These are phyloP conservation scores for Epicauta chinensis DNA, from an alignment of 1,140 invertebrate genomes.

Conservation along the genomic window DNA sequence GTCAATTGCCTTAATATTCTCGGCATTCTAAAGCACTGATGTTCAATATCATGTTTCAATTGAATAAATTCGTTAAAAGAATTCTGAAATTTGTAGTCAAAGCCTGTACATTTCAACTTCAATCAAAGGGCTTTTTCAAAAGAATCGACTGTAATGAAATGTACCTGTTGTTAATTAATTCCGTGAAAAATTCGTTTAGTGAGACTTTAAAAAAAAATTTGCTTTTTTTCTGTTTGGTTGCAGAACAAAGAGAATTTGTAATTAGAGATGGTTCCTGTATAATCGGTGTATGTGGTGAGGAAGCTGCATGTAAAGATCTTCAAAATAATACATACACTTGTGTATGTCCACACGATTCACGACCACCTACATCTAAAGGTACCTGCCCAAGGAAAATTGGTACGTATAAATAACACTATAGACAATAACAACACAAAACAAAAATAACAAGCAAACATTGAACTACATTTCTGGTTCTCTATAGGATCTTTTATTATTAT, in stretches of 20 bases:
- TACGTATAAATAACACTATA: constrained; percentile 24
- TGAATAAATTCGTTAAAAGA: no score
- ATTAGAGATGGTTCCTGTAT: constrained; percentile 43
- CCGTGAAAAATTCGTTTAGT: no score
- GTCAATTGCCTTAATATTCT: no score
- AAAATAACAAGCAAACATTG: background rate
- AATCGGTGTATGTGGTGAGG: constrained; percentile 51
- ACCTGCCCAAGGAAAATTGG: constrained; percentile 57
- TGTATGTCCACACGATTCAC: constrained; percentile 58
- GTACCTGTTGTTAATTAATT: no score
- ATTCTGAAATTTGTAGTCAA: no score
- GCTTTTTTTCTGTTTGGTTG: constrained; percentile 9
- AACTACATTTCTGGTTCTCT: background rate
- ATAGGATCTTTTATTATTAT: background rate
- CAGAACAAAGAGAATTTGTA: constrained; percentile 22
- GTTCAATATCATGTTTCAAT: no score
- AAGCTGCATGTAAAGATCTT: constrained; percentile 53
- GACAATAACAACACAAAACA: background rate
- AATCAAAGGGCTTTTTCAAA: no score
- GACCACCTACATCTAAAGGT: constrained; percentile 52
- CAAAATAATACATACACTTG: constrained; percentile 52
- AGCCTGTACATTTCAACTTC: no score
- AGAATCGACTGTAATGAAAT: no score
- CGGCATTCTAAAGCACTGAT: no score
- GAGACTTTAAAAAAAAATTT: no score